A percentile compares a stretch with the other conserved stretches of the same genome.
Evolutionary conservation across 2,113 vertebrate genomes (phyloP).

Genomic region (Cephalopterus ornatus): DNA sequence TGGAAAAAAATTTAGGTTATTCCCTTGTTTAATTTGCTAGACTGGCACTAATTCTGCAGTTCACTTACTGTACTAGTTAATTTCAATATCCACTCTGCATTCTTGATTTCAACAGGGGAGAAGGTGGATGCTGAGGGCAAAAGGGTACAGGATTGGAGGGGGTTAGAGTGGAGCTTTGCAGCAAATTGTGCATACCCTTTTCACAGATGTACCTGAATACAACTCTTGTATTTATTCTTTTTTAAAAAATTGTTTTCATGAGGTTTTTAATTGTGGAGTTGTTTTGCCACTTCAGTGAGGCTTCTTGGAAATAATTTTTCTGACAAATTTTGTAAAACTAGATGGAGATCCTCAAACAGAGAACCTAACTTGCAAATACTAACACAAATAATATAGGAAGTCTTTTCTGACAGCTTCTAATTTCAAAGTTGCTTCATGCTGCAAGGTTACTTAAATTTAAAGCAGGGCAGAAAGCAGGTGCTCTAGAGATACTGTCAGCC

Average conservation of each 20-base stretch:
- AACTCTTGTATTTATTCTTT: neutral
- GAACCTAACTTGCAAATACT: neutral
- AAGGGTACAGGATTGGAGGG: slow-evolving; percentile 57
- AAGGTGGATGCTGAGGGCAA: slow-evolving; percentile 67
- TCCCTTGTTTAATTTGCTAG: slow-evolving; percentile 69
- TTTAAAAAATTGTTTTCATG: no score
- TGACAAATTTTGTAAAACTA: neutral
- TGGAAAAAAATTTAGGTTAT: slow-evolving; percentile 63
- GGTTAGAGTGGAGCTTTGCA: neutral
- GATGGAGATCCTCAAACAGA: neutral
- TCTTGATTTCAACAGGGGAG: slow-evolving; percentile 65
- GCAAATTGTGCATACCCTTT: slow-evolving; percentile 2
- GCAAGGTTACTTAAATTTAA: slow-evolving; percentile 29
- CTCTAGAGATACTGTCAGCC: slow-evolving; percentile 12
- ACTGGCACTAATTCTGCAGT: slow-evolving; percentile 64
- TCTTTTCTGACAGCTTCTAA: slow-evolving; percentile 1
- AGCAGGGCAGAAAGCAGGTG: neutral
- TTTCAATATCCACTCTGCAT: slow-evolving; percentile 61
- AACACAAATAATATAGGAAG: neutral
- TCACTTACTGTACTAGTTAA: slow-evolving; percentile 65
- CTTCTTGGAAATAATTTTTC: neutral
- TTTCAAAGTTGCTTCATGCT: slow-evolving; percentile 29
- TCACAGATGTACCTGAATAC: neutral
- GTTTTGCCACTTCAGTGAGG: neutral
- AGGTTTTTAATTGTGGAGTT: neutral